Evolutionary conservation across 2,888 invertebrate species (phyloP), one percentile per base, ranked within the genome.

Genomic region (Polydesmus complanatus): DNA sequence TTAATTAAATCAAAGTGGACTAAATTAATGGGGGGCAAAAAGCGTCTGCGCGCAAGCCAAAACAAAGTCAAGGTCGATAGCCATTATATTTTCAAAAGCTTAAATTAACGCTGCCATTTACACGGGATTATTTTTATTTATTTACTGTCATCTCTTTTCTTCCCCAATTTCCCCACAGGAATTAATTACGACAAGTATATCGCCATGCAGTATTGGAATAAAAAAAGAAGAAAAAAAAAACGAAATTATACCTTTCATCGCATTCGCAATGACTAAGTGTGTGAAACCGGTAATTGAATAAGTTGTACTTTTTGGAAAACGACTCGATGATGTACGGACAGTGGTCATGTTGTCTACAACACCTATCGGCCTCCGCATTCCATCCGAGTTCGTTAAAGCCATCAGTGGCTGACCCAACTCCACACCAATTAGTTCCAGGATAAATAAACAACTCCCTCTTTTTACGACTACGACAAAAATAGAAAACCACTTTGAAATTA

Each of bases 381-480:
- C 86, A 86, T 8, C 92, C 93, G 53, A 93, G 80, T 68, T 89
- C 84, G 60, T 85, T 85, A 73, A 87, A 88, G 66, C 84, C 82
- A 51, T 82, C 80, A 3, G 92, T 91, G 0, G 83, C 81, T 70
- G 84, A 85, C 1, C 93, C 93, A 68, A 86, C 85, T 25, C 94
- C 94, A 74, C 94, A 94, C 93, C 93, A 94, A 72, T 88, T 86
- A 0, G 93, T 93, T 55, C 92, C 92, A 0, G 92, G 92, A 54
- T 61, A 62, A 19, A 67, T 62, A 54, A 68, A 65, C 1, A 65
- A 64, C 55, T 68, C 67, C 25, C 68, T 49, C 25, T 65, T 64
- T 26, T 61, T 61, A 60, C 68, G 62, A 56, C 65, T 67, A 55
- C 3, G 26, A 51, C 47, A 54, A 59, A 25, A 58, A 59, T 27